Percentiles rank a stretch among this genome's conserved stretches.
Conservation (phyloP, 2,888 invertebrate genomes). For the Coecobrya sp. region DNA sequence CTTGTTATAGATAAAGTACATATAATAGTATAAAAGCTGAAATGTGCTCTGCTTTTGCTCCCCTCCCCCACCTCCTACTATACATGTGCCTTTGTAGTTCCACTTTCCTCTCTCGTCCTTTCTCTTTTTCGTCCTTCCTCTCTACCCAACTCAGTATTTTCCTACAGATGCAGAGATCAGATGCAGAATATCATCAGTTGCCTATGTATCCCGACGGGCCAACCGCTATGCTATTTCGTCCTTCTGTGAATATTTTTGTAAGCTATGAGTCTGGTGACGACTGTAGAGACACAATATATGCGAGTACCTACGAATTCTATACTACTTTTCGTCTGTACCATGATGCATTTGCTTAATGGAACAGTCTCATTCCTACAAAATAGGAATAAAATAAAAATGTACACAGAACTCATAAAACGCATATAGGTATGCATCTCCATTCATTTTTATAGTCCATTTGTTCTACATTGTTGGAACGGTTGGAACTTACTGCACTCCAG, state of each 20-base stretch:
- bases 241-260: background rate
- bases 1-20: too few relatives aligned
- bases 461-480: slow-evolving; percentile 1
- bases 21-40: background rate
- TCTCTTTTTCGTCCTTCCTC: background rate
- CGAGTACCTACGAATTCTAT: background rate
- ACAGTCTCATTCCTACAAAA: too few relatives aligned
- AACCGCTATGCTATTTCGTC: background rate
- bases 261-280: too few relatives aligned
- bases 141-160: background rate
- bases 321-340: too few relatives aligned
- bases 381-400: too few relatives aligned
- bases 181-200: background rate
- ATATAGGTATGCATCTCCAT: background rate
- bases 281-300: too few relatives aligned
- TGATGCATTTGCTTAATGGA: too few relatives aligned
- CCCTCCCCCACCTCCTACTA: background rate
- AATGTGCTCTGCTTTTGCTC: background rate
- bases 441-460: slow-evolving; percentile 5
- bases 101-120: background rate
- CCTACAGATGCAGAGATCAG: background rate
- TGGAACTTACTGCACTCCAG: background rate
- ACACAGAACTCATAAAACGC: background rate
- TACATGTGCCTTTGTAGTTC: background rate
- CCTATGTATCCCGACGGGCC: background rate